These are phyloP conservation scores for Erythrocebus patas DNA, from an alignment of 2,113 vertebrate species.

Conservation along the genomic window DNA sequence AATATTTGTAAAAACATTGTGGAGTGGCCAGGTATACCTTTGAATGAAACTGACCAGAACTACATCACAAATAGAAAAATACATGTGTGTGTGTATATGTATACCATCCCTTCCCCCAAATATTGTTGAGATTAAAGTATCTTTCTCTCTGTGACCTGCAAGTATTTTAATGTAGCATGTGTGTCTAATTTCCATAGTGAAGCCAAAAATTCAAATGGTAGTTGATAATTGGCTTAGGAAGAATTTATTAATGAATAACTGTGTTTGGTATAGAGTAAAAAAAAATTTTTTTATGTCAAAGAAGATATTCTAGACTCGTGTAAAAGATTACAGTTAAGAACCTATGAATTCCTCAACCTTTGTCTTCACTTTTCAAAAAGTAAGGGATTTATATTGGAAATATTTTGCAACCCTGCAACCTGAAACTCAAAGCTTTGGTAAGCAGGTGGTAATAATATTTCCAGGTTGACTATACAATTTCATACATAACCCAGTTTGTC, in stretches of 20 bases:
- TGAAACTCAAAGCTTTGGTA: background rate
- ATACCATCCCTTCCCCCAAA: background rate
- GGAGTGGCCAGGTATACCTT: background rate
- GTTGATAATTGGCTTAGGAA: background rate
- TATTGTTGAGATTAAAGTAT: background rate
- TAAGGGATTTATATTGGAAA: background rate
- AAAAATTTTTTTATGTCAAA: background rate
- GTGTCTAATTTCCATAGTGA: background rate
- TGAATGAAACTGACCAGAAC: background rate
- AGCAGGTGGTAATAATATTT: background rate
- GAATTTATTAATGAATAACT: conserved; percentile 9
- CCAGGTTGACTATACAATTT: background rate
- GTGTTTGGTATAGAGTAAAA: background rate
- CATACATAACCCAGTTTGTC: background rate
- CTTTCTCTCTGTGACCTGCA: background rate
- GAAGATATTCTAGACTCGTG: background rate
- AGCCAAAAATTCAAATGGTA: background rate
- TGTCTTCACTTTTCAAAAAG: conserved; percentile 1
- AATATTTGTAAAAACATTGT: background rate
- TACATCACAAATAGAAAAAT: background rate
- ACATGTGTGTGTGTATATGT: background rate
- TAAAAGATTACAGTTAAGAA: background rate
- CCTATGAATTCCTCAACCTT: background rate
- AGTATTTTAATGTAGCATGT: background rate
- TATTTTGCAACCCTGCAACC: background rate